Base-by-base conservation (phyloP, 1,140 invertebrate species). In the Zaprionus tsacasi region DNA sequence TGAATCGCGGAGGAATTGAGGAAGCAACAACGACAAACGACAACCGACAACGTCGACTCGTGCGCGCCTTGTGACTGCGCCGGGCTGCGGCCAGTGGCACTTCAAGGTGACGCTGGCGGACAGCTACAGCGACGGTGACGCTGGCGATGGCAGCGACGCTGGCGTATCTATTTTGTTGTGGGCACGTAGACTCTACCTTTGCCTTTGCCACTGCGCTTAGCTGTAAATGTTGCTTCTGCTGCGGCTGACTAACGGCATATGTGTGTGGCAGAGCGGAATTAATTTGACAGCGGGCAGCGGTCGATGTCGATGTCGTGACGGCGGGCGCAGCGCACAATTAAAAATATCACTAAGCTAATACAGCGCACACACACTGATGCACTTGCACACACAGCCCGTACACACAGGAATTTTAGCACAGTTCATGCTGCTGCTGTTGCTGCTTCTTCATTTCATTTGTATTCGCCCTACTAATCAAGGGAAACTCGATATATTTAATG, bases 311-410 rank as follows among this genome's bases (percentile, higher is more conserved):
- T 50, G 48, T 12, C 56, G 55, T 15, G 40, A 35, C 64, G 48
- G 15, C 61, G 61, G 48, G 30, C 17, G 35, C 17, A 33, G 54
- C 45, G 52, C 35, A 74, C 72, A 75, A 75, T 75, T 75, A 76
- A 71, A 76, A 76, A 71, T 71, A 76, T 76, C 73, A 76, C 73
- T 52, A 60, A 72, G 56, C 69, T 71, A 76, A 76, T 76, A 71
- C 11, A 58, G 35, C 7, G 50, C 43, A 69, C 35, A 54, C 27
- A 40, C 40, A 45, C 65, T 48, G 35, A 38, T 5, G 40, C 70
- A 61, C 38, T n/a, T n/a, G 38, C 38, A 8, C 2, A 35, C 38
- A 40, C 38, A 11, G 12, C 12, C 38, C 38, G 12, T 6, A n/a
- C 21, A 36, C 15, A 21, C 15, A 27, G n/a, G 13, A 17, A 63